Evolutionary conservation across 2,888 invertebrate genomes (phyloP), one percentile per base, ranked within the genome.

Genomic region (Orchestes rusci): DNA sequence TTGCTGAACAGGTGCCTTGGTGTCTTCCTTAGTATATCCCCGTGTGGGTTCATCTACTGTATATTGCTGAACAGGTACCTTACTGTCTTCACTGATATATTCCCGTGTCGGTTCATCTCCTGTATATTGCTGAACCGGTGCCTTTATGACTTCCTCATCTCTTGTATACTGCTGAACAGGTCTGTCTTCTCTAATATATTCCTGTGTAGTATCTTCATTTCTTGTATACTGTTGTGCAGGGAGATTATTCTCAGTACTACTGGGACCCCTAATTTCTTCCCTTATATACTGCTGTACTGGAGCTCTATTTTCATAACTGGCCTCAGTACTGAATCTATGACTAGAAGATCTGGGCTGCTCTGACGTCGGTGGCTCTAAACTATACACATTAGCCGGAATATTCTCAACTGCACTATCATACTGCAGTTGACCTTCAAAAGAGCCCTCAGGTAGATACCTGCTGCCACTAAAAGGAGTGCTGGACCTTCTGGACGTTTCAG

Each of bases 361-460:
- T 39, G 35, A 29, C 38, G 38, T 41, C 30, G 48, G 33, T 33
- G 30, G 41, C 15, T 30, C 40, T 28, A 48, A 34, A 32, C 32
- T 51, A 31, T 53, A 53, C 12, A 53, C 49, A 30, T 47, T 50
- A 16, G 48, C 49, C 4, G 53, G 53, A 33, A 48, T 42, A 12
- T 43, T 52, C 34, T 48, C 52, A 16, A 52, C 45, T 18, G 18
- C 12, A 34, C 3, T 27, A 29, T 42, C 34, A 31, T 15, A 29
- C 3, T 18, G 28, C 10, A 7, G 23, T 7, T 23, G 7, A 29
- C 5, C 20, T 28, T 43, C 43, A 15, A 38, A 38, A 30, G 16
- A 13, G 27, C 30, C 23, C 32, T 44, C 33, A 2, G 48, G 40
- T 28, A 48, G 37, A 30, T 48, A 48, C 15, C 32, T 19, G 19